These are phyloP conservation scores for Idaea straminata DNA, from an alignment of 2,888 invertebrate species.

Conservation along the genomic window DNA sequence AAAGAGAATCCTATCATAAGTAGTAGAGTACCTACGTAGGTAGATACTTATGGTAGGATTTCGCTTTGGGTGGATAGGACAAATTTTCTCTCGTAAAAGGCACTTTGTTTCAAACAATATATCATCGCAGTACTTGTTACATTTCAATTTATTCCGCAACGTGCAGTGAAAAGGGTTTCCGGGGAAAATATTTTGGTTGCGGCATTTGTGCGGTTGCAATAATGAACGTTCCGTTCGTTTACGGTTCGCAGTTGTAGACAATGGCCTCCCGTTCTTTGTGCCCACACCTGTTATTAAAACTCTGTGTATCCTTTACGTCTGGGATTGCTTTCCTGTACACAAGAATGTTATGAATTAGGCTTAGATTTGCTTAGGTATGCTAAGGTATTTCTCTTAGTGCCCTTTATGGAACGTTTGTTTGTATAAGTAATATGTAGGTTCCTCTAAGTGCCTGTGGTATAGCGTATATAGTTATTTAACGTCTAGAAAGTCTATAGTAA, in stretches of 20 bases:
- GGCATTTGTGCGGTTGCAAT: slow-evolving; percentile 25
- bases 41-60: neutral
- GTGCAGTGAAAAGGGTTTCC: neutral
- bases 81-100: neutral
- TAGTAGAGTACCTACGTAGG: no score
- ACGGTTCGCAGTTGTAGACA: slow-evolving; percentile 38
- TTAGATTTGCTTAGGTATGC: neutral
- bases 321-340: neutral
- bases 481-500: no score
- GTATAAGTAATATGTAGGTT: no score
- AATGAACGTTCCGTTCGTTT: slow-evolving; percentile 51
- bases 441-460: no score
- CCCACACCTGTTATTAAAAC: slow-evolving; percentile 61
- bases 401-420: no score
- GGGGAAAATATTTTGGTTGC: slow-evolving; percentile 36
- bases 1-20: no score
- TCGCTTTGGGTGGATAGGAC: neutral
- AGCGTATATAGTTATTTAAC: no score
- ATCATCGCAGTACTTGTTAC: neutral
- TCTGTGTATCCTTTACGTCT: slow-evolving; percentile 21
- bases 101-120: neutral
- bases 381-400: neutral
- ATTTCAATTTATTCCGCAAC: neutral
- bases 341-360: neutral
- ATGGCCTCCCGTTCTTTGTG: slow-evolving; percentile 49